Base-by-base conservation (phyloP, 1,140 invertebrate genomes). In the Gryllus bimaculatus region DNA sequence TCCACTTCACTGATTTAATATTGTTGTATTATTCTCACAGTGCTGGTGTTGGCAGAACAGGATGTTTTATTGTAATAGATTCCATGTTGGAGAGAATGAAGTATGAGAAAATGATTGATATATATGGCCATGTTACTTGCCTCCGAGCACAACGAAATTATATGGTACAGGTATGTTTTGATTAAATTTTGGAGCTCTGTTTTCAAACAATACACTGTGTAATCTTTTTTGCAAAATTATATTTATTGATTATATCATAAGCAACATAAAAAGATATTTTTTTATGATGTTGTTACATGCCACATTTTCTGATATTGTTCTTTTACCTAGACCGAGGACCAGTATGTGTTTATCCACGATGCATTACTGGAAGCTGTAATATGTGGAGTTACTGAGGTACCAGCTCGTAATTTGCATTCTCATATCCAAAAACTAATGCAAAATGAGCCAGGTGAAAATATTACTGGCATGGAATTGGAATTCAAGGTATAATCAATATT, bases 281-380 rank as follows among this genome's bases (percentile, higher is more conserved):
- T 39, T 39, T 39, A 39, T 39, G 1, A 39, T 39, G 26, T 39
- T 39, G 26, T 5, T 39, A 39, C 26, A 39, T 39, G 26, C 26
- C 26, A 39, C 26, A 39, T 39, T 39, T 39, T 39, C 26, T 39
- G 26, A 66, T 66, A 3, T 10, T 66, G 18, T 66, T 66, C 10
- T 7, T 18, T 47, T 73, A n/a, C 18, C 13, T 96, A 99, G 87
- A 99, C 98, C 0, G 98, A 99, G 86, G 98, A 99, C 85, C 98
- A 99, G 86, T 99, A 99, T 85, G 97, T 99, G 79, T 99, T 99
- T 87, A 99, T 99, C 81, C 97, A 99, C 85, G 98, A 99, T 85
- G 93, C 97, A 8, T 89, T 98, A 5, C 87, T 99, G 10, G 98
- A 99, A 86, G 97, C 97, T 4, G 95, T 98, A 0, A 93, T 97